Base-by-base conservation (phyloP, 2,797 vertebrate genomes). In the Borostomias antarcticus region DNA sequence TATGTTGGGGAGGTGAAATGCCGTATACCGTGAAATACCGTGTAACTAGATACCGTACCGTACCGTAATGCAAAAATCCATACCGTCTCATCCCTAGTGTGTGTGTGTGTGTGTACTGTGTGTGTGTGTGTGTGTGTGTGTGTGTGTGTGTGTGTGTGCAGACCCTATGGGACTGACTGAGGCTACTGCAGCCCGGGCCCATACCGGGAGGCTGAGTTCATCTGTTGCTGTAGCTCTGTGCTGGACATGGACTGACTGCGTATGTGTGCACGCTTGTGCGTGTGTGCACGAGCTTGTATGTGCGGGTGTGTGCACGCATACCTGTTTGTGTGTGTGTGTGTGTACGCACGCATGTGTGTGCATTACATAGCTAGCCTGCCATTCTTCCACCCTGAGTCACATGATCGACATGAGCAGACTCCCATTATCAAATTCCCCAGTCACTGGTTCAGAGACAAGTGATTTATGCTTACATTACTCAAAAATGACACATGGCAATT, bases 171-270 rank as follows among this genome's bases (percentile, higher is more conserved):
- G 47, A 4, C 47, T 9, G 21, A 9, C n/a, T 50, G 3, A 21
- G 8, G 10, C 48, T 50, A 11, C 48, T 19, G 5, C 45, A 21
- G 48, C 48, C 19, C 9, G 7, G 21, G 21, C 23, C 48, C 19
- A 51, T 83, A 88, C 86, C 81, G 87, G 83, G 68, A 82, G 84
- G 76, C 81, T 89, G 83, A 89, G 82, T 83, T 87, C 77, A 82
- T 87, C 85, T 81, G 82, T 77, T 83, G 77, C 79, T 69, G 67
- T 75, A 32, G 19, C 11, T 19, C 19, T 33, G 30, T n/a, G 21
- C 11, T 7, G 4, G 30, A 32, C 17, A n/a, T 10, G 19, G 13
- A 30, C 3, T 32, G n/a, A 19, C n/a, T n/a, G 9, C 29, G n/a
- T 30, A 32, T 30, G 23, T 51, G 26, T 51, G 21, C 2, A 51